Base-by-base conservation (phyloP, 2,888 invertebrate species). In the Siphlonurus alternatus region DNA sequence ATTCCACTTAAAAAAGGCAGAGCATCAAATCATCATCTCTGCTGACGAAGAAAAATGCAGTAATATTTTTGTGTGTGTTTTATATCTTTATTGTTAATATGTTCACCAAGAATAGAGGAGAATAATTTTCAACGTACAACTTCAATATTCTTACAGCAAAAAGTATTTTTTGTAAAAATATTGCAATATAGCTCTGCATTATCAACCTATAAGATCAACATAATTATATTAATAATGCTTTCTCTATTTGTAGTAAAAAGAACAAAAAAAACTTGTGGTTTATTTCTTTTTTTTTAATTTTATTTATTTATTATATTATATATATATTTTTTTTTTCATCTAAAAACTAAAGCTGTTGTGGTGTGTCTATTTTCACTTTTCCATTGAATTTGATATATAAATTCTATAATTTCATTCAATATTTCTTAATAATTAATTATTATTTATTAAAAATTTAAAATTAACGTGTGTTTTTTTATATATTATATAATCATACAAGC, bases 91-190 rank as follows among this genome's bases (percentile, higher is more conserved):
- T 56, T 20, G 20, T n/a, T 56, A 20, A 10, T 56, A 56, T 56
- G 20, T 56, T 56, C 38, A 10, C 15, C 15, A 10, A 56, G 19
- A 56, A 56, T 22, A 20, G 19, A 22, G 56, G 22, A 56, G 22
- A 20, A 56, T 56, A 56, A 10, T 56, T 56, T 56, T 56, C 56
- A 20, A 22, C n/a, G n/a, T 56, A 56, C 22, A 56, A 56, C 56
- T 56, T 22, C 22, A 38, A 38, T 56, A 20, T 22, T 56, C 56
- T 56, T 20, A 56, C 56, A 56, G 56, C 56, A 56, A 56, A 56
- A 56, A 56, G 56, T 56, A 10, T 56, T 56, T 56, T 56, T 22
- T 56, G 56, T 56, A 56, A 56, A 56, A 56, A 56, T 56, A 56
- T 56, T 56, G 56, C 56, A 56, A 22, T 56, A 56, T n/a, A 56